Conservation (phyloP, 1,140 invertebrate species). For the Pseudomyrmex cubaensis region DNA sequence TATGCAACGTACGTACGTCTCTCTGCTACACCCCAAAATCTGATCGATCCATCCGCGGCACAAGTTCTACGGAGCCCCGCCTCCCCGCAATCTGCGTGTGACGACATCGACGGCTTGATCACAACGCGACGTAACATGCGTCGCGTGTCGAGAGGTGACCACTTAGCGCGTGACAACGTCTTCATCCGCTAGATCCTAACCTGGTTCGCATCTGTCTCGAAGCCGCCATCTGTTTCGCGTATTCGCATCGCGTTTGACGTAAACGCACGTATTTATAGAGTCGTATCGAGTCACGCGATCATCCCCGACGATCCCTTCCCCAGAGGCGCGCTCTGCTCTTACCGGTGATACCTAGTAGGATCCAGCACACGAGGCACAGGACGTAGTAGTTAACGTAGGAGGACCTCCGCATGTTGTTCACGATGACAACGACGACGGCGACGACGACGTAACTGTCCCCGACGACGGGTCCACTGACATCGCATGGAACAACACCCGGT, state of each 20-base stretch:
- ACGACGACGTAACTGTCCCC: conserved; percentile 62
- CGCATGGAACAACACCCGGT: conserved; percentile 64
- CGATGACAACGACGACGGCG: conserved; percentile 66
- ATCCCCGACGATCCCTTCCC: not conserved
- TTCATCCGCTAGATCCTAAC: conserved; percentile 1
- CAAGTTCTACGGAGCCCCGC: conserved; percentile 62
- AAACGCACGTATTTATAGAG: not conserved
- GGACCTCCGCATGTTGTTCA: conserved; percentile 84
- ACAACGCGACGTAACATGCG: conserved; percentile 11
- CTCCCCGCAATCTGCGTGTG: conserved; percentile 53
- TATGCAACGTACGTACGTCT: conserved; percentile 55
- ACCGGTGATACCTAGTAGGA: conserved; percentile 84
- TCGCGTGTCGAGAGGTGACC: not conserved
- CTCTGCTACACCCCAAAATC: conserved; percentile 73
- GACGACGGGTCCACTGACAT: conserved; percentile 77
- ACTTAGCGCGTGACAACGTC: conserved; percentile 8
- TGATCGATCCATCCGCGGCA: conserved; percentile 73
- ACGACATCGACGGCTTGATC: conserved; percentile 54
- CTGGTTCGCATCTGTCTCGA: conserved; percentile 16
- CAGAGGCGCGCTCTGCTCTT: conserved; percentile 66
- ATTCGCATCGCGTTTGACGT: not conserved
- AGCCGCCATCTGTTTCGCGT: not conserved
- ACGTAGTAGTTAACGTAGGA: conserved; percentile 84
- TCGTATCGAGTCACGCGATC: not conserved
- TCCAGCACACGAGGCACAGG: conserved; percentile 84